Conservation (phyloP, 2,888 invertebrate species). For the Phrixothrix hirtus region DNA sequence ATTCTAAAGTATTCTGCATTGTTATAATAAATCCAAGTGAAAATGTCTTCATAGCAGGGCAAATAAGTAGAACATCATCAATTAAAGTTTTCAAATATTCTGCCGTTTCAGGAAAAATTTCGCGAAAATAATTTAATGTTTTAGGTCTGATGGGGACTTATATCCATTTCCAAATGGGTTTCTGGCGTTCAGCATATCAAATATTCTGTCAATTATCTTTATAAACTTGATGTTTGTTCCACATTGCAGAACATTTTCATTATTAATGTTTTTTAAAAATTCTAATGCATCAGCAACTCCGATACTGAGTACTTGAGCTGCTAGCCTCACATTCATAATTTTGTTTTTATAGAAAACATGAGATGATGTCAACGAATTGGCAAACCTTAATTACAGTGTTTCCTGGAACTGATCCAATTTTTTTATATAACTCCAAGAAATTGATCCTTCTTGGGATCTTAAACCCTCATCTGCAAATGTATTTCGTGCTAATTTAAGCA, state of each 20-base stretch:
- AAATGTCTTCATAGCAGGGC: conserved; percentile 8
- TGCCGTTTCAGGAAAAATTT: conserved; percentile 18
- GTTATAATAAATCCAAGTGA: too few relatives aligned
- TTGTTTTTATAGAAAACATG: conserved; percentile 34
- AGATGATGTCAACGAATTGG: conserved; percentile 27
- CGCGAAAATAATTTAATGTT: conserved; percentile 24
- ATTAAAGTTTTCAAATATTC: conserved; percentile 20
- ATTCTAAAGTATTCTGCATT: too few relatives aligned
- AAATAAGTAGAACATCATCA: conserved; percentile 16
- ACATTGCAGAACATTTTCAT: conserved; percentile 21
- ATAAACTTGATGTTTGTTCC: conserved; percentile 32
- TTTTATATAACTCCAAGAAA: background rate
- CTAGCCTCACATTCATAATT: conserved; percentile 32
- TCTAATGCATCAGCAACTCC: conserved; percentile 32
- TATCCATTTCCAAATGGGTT: conserved; percentile 34
- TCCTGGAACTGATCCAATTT: background rate
- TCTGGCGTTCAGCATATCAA: conserved; percentile 35
- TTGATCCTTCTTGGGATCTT: background rate
- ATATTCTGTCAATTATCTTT: conserved; percentile 28
- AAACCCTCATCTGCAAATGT: background rate
- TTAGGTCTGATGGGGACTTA: conserved; percentile 29
- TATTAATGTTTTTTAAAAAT: conserved; percentile 17
- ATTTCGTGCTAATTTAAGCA: conserved; percentile 2
- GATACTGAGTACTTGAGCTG: conserved; percentile 31
- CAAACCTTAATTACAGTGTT: conserved; percentile 29